Conservation (phyloP, 2,888 invertebrate genomes). For the Papilio protenor region DNA sequence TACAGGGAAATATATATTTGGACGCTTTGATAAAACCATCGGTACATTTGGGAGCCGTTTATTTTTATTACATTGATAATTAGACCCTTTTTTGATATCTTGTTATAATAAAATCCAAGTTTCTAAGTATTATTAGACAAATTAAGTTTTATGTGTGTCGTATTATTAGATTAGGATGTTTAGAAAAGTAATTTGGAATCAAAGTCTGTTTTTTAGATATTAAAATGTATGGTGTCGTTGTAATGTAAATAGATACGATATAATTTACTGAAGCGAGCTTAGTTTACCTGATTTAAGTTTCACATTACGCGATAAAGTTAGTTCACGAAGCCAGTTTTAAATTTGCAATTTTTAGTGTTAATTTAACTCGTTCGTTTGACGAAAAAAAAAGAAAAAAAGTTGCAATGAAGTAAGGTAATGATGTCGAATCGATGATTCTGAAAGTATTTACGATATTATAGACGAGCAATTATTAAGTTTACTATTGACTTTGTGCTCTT, state of each 20-base stretch:
- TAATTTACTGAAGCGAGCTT: neutral
- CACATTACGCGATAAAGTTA: neutral
- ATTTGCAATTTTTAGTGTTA: neutral
- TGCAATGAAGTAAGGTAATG: neutral
- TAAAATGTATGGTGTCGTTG: neutral
- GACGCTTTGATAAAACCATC: constrained; percentile 54
- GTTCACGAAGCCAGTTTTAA: neutral
- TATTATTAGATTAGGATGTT: neutral
- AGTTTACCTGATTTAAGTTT: neutral
- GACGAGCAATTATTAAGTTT: neutral
- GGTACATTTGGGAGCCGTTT: constrained; percentile 50
- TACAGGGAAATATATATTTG: constrained; percentile 57
- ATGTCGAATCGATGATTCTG: neutral
- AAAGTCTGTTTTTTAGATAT: neutral
- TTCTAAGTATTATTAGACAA: neutral
- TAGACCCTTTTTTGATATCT: constrained; percentile 43
- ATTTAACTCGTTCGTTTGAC: neutral
- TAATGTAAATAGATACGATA: neutral
- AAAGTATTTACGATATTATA: neutral
- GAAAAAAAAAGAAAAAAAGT: too few relatives aligned
- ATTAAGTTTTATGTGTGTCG: neutral
- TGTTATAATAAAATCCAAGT: neutral
- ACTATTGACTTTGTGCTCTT: neutral
- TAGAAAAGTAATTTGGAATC: neutral
- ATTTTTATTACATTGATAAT: constrained; percentile 40